A percentile compares a stretch with the other conserved stretches of the same genome.
These are phyloP conservation scores for Orthonychiurus folsomi DNA, from an alignment of 2,888 invertebrate species.

Conservation along the genomic window DNA sequence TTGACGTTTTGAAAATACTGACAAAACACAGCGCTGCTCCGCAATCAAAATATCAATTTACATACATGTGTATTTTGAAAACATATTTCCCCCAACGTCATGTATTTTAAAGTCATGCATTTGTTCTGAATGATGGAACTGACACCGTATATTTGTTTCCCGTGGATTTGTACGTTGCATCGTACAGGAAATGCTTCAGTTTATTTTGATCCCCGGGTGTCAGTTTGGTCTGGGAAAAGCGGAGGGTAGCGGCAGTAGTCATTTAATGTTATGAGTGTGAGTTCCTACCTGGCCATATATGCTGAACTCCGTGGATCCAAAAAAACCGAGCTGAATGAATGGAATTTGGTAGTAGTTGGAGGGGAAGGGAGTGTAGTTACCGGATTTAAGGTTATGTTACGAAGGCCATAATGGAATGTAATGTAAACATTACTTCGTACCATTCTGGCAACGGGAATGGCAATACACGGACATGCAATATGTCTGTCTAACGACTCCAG, in stretches of 20 bases:
- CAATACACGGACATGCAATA: neutral
- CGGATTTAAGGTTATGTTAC: neutral
- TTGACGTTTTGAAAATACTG: too few relatives aligned
- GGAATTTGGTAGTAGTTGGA: neutral
- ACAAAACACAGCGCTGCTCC: too few relatives aligned
- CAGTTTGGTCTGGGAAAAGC: neutral
- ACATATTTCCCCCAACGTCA: too few relatives aligned
- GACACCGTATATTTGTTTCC: too few relatives aligned
- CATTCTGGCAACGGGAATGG: neutral
- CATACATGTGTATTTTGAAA: too few relatives aligned
- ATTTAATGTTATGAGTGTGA: neutral
- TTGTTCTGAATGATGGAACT: too few relatives aligned
- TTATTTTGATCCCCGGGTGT: neutral
- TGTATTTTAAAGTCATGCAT: too few relatives aligned
- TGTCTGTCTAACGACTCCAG: too few relatives aligned
- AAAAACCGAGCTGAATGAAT: neutral
- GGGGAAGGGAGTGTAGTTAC: neutral
- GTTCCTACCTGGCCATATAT: neutral
- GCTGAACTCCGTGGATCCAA: neutral
- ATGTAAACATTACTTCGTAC: neutral
- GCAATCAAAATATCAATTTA: too few relatives aligned
- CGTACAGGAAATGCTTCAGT: neutral
- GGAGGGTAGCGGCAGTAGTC: neutral
- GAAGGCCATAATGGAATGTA: neutral
- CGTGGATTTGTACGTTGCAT: too few relatives aligned